Conservation (phyloP, 2,113 vertebrate species). For the Rhinolophus sinicus region DNA sequence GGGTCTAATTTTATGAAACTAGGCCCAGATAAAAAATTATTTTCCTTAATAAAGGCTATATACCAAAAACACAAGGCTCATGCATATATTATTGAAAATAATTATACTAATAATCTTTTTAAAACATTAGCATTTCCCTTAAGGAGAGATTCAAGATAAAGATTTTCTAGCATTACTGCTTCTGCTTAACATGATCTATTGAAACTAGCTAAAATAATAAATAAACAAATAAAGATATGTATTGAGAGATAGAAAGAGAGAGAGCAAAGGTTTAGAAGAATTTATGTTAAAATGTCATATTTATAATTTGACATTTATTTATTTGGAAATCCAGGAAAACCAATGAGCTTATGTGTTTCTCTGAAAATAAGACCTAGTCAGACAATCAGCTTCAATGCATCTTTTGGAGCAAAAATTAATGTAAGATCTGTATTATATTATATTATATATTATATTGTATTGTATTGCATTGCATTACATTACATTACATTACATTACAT, state of each 20-base stretch:
- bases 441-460: too few species aligned
- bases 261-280: background rate
- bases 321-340: constrained; percentile 30
- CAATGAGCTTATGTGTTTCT: background rate
- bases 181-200: background rate
- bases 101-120: background rate
- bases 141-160: background rate
- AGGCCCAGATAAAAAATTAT: background rate
- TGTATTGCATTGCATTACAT: too few species aligned
- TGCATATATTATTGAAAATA: background rate
- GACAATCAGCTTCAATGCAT: too few species aligned
- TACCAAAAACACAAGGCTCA: background rate
- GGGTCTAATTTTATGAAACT: background rate
- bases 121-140: background rate
- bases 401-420: too few species aligned
- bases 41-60: background rate
- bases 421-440: too few species aligned
- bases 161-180: background rate
- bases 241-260: background rate
- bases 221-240: background rate
- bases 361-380: too few species aligned
- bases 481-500: too few species aligned
- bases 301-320: constrained; percentile 6
- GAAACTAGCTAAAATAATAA: background rate
- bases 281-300: background rate